Conservation (phyloP, 2,888 invertebrate genomes). For the Heterodera filipjevi region DNA sequence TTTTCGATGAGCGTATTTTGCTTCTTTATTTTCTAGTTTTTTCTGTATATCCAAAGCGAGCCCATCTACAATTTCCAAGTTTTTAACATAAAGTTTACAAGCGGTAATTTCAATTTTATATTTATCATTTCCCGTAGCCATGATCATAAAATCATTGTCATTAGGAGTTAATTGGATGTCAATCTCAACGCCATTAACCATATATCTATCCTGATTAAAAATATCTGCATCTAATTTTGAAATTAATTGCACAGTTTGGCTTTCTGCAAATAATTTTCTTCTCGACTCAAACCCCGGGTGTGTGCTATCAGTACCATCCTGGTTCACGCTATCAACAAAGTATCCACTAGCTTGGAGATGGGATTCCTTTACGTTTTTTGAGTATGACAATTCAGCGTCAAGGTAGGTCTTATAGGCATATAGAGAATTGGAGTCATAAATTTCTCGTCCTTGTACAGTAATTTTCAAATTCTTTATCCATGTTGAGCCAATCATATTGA, state of each 20-base stretch:
- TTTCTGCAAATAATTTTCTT: background rate
- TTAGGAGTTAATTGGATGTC: background rate
- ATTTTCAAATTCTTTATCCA: background rate
- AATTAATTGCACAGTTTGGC: constrained; percentile 9
- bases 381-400: background rate
- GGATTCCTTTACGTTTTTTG: background rate
- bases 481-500: background rate
- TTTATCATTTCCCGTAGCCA: background rate
- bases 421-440: background rate
- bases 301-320: too few species aligned
- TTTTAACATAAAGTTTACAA: background rate
- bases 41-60: constrained; percentile 16
- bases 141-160: background rate
- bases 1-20: background rate
- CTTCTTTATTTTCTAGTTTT: background rate
- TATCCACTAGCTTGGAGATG: background rate
- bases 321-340: background rate
- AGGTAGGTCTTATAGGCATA: background rate
- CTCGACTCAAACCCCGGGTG: background rate
- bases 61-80: background rate
- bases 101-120: background rate
- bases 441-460: background rate
- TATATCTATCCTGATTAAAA: constrained; percentile 1
- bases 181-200: background rate
- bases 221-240: constrained; percentile 8